Evolutionary conservation across 2,888 invertebrate species (phyloP).

Genomic region (Pseudanteris insignis): DNA sequence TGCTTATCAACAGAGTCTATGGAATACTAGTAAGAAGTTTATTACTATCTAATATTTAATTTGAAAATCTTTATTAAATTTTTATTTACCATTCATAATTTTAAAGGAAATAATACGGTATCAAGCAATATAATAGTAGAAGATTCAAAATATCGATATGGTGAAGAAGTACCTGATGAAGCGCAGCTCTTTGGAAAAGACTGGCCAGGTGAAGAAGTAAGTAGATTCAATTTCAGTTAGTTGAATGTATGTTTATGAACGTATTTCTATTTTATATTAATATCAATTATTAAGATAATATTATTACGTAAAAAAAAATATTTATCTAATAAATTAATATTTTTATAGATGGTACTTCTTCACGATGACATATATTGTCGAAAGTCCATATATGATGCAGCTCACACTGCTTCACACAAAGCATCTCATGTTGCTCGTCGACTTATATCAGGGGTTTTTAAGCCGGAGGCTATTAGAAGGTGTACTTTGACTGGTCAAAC

Average conservation of each 20-base stretch:
- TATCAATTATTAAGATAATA: no score
- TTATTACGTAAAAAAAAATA: no score
- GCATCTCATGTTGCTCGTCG: constrained; percentile 43
- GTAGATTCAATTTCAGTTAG: no score
- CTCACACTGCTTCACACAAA: constrained; percentile 39
- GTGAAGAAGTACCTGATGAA: constrained; percentile 37
- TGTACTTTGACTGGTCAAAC: constrained; percentile 45
- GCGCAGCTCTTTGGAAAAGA: constrained; percentile 43
- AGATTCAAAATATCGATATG: constrained; percentile 28
- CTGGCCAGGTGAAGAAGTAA: constrained; percentile 41
- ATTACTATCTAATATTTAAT: neutral
- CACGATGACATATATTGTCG: constrained; percentile 39
- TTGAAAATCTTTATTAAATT: neutral
- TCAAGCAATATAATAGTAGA: no score
- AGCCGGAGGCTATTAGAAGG: constrained; percentile 41
- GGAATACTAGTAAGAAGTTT: constrained; percentile 28
- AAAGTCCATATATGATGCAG: constrained; percentile 41
- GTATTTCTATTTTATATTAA: no score
- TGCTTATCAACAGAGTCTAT: constrained; percentile 30
- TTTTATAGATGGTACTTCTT: constrained; percentile 31
- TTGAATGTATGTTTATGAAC: no score
- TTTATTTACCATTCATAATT: no score
- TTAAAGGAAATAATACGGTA: constrained; percentile 3
- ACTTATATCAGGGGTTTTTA: constrained; percentile 44
- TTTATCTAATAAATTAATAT: no score